Evolutionary conservation across 2,797 vertebrate species (phyloP).

Genomic region (Enteromius unitaeniatus): DNA sequence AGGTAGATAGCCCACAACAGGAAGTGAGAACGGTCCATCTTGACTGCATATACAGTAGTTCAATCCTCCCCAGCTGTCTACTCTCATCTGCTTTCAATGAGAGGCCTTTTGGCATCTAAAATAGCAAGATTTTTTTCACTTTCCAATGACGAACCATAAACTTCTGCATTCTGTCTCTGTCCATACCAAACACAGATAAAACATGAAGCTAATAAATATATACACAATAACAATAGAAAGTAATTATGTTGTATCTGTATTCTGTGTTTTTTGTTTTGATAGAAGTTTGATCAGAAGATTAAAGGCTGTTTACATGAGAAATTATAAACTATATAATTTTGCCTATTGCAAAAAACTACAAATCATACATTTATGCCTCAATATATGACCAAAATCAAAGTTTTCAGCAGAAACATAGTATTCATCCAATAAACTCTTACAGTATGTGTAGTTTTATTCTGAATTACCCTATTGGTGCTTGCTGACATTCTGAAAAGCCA

Average conservation of each 20-base stretch:
- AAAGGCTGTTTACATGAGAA: not conserved
- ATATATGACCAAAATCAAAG: not conserved
- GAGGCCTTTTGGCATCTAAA: too few relatives aligned
- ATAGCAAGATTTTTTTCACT: too few relatives aligned
- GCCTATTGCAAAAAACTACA: not conserved
- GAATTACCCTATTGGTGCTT: not conserved
- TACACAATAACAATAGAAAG: not conserved
- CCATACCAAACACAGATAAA: too few relatives aligned
- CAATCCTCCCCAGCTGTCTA: too few relatives aligned
- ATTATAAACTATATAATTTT: not conserved
- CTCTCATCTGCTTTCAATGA: too few relatives aligned
- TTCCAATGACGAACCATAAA: too few relatives aligned
- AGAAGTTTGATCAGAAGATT: not conserved
- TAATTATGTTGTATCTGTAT: not conserved
- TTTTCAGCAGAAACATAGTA: not conserved
- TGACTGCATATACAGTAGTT: too few relatives aligned
- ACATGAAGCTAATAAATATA: not conserved
- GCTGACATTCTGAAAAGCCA: constrained; percentile 1
- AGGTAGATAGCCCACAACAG: too few relatives aligned
- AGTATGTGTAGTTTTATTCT: not conserved
- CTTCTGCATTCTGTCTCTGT: too few relatives aligned
- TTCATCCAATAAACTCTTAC: not conserved
- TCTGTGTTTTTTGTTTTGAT: not conserved
- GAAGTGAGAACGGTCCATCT: too few relatives aligned
- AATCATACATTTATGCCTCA: not conserved